A percentile compares a stretch with the other conserved stretches of the same genome.
Conservation (phyloP, 2,888 invertebrate genomes). For the Spodoptera littoralis region DNA sequence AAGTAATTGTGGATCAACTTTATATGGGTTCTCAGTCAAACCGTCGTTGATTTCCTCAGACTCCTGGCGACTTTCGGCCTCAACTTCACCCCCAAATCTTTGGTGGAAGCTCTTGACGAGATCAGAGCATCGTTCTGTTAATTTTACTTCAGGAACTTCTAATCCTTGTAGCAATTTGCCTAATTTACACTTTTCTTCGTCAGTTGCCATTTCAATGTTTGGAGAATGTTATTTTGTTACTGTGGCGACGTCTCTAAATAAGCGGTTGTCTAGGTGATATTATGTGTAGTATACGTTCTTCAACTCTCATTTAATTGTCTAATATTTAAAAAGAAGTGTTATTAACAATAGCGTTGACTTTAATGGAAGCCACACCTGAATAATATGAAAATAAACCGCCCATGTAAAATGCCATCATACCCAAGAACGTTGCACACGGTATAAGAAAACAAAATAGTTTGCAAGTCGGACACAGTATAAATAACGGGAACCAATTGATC, state of each 20-base stretch:
- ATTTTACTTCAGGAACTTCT: slow-evolving; percentile 76
- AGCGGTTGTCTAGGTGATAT: slow-evolving; percentile 20
- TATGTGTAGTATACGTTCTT: neutral
- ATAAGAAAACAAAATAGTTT: slow-evolving; percentile 73
- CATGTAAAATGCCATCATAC: slow-evolving; percentile 65
- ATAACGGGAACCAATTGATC: slow-evolving; percentile 65
- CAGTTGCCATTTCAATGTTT: slow-evolving; percentile 73
- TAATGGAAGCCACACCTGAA: slow-evolving; percentile 57
- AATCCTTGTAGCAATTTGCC: slow-evolving; percentile 77
- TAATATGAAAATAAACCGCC: slow-evolving; percentile 62
- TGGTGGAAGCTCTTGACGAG: slow-evolving; percentile 74
- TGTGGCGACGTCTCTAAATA: slow-evolving; percentile 27
- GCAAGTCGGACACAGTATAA: slow-evolving; percentile 67
- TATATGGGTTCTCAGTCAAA: slow-evolving; percentile 75
- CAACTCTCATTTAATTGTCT: too few relatives aligned
- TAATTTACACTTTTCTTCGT: slow-evolving; percentile 80
- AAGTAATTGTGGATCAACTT: slow-evolving; percentile 69
- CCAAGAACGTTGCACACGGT: slow-evolving; percentile 67
- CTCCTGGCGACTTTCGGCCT: slow-evolving; percentile 61
- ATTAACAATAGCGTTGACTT: slow-evolving; percentile 63
- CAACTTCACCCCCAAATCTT: slow-evolving; percentile 69
- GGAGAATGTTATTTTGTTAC: slow-evolving; percentile 28
- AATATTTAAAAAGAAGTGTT: slow-evolving; percentile 52
- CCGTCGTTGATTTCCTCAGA: slow-evolving; percentile 39
- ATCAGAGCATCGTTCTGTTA: slow-evolving; percentile 75